A percentile compares a stretch with the other conserved stretches of the same genome.
Evolutionary conservation across 2,113 vertebrate species (phyloP).

Genomic region (Neotoma lepida): DNA sequence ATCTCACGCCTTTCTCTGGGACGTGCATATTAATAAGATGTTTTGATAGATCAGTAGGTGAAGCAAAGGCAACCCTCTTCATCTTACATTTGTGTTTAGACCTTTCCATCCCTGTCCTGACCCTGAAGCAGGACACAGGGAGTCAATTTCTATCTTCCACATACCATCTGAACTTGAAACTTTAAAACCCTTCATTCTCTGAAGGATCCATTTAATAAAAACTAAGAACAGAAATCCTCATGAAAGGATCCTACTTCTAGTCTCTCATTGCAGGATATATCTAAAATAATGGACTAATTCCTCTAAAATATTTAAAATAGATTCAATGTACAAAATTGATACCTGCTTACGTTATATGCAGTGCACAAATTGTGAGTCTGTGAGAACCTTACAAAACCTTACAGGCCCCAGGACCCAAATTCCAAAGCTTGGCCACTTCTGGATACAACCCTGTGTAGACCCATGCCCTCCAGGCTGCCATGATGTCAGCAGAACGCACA

Average conservation of each 20-base stretch:
- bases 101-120: background rate
- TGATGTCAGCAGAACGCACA: background rate
- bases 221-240: slow-evolving; percentile 21
- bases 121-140: background rate
- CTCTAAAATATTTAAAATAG: slow-evolving; percentile 60
- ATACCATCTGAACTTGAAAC: background rate
- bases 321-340: slow-evolving; percentile 45
- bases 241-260: slow-evolving; percentile 22
- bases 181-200: background rate
- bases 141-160: background rate
- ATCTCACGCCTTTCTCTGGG: background rate
- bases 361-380: background rate
- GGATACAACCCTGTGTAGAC: background rate
- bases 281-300: slow-evolving; percentile 48
- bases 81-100: background rate
- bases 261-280: slow-evolving; percentile 4
- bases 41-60: background rate
- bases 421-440: background rate
- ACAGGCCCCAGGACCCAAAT: background rate
- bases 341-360: slow-evolving; percentile 24
- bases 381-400: background rate
- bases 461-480: background rate
- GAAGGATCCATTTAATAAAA: background rate
- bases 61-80: slow-evolving; percentile 2
- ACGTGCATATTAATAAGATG: background rate